Evolutionary conservation across 2,797 vertebrate genomes (phyloP), one percentile per base, ranked within the genome.

Genomic region (Valencia hispanica): DNA sequence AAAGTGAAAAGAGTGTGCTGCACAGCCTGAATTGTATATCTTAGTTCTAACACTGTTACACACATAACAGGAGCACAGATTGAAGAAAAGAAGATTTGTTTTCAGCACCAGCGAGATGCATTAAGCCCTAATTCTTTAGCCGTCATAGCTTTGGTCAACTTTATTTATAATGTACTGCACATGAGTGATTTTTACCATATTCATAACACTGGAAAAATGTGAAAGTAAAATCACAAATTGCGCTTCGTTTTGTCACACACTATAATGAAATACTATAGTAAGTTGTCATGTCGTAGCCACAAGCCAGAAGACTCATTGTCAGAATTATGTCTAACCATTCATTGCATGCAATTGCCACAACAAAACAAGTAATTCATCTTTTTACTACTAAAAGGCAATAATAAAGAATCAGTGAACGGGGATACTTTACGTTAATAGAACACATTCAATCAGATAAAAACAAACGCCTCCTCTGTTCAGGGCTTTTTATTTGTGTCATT

Each of bases 21-120:
- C 77, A 84, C 63, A 61, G 47, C 66, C 69, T 81, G 74, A 70
- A 74, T 48, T 80, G 74, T 84, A 81, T 68, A 70, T 75, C 68
- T 84, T 43, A 11, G 45, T 66, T 77, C 82, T 80, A 78, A 78
- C 68, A 77, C 39, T 51, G 70, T 68, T 53, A 50, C 6, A 82
- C 36, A 79, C 51, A 74, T 47, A 73, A 68, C 45, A 9, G 63
- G 5, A 22, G 39, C 17, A 39, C 61, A 79, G 51, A 75, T 73
- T 48, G 57, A 84, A 47, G 36, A 68, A 71, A 63, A 27, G 27
- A 69, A 45, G 51, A 69, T 69, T 71, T 63, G 30, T 59, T 70
- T 36, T 55, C 41, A 65, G 59, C 36, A 61, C 9, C 11, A 25
- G 55, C 30, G 22, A 68, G 22, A 71, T 48, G 66, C 11, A 70